These are phyloP conservation scores for Ictalurus furcatus DNA, from an alignment of 2,113 vertebrate genomes.

Conservation along the genomic window DNA sequence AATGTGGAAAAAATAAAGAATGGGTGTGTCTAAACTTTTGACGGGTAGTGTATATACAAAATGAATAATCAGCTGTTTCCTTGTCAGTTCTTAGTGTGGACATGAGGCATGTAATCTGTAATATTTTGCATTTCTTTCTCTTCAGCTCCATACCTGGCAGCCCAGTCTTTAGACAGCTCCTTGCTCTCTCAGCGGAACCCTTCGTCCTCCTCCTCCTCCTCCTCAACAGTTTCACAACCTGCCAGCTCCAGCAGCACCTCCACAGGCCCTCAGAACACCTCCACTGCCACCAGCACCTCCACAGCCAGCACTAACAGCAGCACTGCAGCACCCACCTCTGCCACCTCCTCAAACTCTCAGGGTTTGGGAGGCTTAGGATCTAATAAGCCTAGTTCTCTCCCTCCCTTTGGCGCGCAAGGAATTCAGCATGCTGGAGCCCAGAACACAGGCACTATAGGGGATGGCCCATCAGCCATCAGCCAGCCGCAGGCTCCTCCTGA, in stretches of 20 bases:
- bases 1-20: too few species aligned
- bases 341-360: conserved; percentile 76
- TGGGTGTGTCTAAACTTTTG: too few species aligned
- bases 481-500: conserved; percentile 79
- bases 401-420: conserved; percentile 81
- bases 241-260: conserved; percentile 68
- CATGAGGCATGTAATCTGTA: not conserved
- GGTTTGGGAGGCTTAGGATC: conserved; percentile 71
- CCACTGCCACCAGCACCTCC: conserved; percentile 74
- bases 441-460: conserved; percentile 71
- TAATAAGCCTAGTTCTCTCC: conserved; percentile 83
- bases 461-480: conserved; percentile 68
- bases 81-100: not conserved
- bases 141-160: conserved; percentile 91
- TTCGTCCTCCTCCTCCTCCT: conserved; percentile 69
- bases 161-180: conserved; percentile 89
- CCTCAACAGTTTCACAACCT: conserved; percentile 66
- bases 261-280: conserved; percentile 78
- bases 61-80: not conserved
- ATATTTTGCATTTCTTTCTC: conserved; percentile 37
- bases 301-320: conserved; percentile 69
- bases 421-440: conserved; percentile 74
- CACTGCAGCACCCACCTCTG: conserved; percentile 75
- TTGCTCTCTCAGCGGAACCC: conserved; percentile 89
- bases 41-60: not conserved